A percentile compares a stretch with the other conserved stretches of the same genome.
Evolutionary conservation across 1,140 invertebrate species (phyloP).

Genomic region (Trichoplusia ni): DNA sequence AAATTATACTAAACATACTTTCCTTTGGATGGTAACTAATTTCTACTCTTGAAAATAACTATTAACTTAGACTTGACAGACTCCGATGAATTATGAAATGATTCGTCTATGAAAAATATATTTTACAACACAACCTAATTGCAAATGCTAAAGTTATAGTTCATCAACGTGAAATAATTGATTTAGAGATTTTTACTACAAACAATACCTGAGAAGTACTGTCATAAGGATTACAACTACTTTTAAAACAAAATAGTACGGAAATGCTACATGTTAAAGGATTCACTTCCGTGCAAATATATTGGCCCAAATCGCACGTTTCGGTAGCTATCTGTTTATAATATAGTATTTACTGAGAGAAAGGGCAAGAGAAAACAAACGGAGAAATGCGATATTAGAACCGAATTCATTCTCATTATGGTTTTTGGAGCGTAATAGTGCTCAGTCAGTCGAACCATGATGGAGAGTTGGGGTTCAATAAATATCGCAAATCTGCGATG

Average conservation of each 20-base stretch:
- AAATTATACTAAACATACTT: background rate
- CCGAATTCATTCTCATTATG: too few species aligned
- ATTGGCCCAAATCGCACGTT: too few species aligned
- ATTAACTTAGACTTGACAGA: conserved; percentile 4
- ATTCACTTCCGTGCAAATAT: conserved; percentile 9
- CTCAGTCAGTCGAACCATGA: too few species aligned
- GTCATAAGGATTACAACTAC: conserved; percentile 29
- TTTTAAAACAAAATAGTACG: conserved; percentile 48
- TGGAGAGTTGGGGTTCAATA: too few species aligned
- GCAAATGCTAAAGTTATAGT: background rate
- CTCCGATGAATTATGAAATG: background rate
- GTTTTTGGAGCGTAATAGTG: too few species aligned
- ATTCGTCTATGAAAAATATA: too few species aligned
- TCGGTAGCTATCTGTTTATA: too few species aligned
- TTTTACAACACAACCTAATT: background rate
- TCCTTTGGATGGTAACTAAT: background rate
- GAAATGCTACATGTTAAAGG: conserved; percentile 4
- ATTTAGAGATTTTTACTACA: background rate
- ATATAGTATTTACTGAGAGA: too few species aligned
- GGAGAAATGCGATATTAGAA: too few species aligned
- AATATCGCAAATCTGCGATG: too few species aligned
- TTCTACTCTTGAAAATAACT: background rate
- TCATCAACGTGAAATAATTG: background rate
- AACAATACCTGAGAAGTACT: conserved; percentile 8
- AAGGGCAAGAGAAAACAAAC: too few species aligned